These are phyloP conservation scores for Clistopyga incitator DNA, from an alignment of 2,888 invertebrate species.

Conservation along the genomic window DNA sequence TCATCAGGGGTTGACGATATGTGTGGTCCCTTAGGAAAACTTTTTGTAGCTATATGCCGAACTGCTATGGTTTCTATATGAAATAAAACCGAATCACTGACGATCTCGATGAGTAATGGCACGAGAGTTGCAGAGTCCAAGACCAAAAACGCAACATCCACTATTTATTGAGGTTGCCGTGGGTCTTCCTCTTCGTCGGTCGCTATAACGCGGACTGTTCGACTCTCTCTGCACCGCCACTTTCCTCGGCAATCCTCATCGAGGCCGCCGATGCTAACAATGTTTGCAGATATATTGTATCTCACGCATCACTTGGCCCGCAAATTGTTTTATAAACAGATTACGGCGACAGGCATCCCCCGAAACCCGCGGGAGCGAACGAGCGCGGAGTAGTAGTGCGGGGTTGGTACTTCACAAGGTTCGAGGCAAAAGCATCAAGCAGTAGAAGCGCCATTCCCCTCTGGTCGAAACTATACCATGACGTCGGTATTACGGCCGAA, in stretches of 20 bases:
- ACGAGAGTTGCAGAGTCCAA: constrained; percentile 46
- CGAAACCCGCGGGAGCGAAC: constrained; percentile 78
- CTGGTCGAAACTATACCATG: constrained; percentile 59
- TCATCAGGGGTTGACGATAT: constrained; percentile 8
- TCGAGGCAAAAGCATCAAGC: constrained; percentile 47
- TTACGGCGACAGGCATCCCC: constrained; percentile 87
- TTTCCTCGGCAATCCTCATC: constrained; percentile 82
- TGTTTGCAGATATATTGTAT: constrained; percentile 85
- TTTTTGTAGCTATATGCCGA: constrained; percentile 31
- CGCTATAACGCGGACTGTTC: constrained; percentile 43
- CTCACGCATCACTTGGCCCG: constrained; percentile 89
- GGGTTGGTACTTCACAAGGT: constrained; percentile 24
- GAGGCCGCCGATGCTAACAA: constrained; percentile 84
- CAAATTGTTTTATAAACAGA: constrained; percentile 94
- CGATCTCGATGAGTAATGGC: constrained; percentile 63
- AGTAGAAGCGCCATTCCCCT: constrained; percentile 37
- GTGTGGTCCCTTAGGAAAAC: constrained; percentile 57
- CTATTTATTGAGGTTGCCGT: constrained; percentile 1
- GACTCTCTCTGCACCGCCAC: constrained; percentile 69
- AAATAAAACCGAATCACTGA: constrained; percentile 69
- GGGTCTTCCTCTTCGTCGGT: constrained; percentile 34
- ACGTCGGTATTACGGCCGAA: constrained; percentile 61
- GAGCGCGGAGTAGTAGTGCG: constrained; percentile 23
- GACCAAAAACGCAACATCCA: constrained; percentile 21
- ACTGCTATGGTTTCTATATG: constrained; percentile 62